Conservation (phyloP, 2,113 vertebrate genomes). For the Telmatochromis sp. region DNA sequence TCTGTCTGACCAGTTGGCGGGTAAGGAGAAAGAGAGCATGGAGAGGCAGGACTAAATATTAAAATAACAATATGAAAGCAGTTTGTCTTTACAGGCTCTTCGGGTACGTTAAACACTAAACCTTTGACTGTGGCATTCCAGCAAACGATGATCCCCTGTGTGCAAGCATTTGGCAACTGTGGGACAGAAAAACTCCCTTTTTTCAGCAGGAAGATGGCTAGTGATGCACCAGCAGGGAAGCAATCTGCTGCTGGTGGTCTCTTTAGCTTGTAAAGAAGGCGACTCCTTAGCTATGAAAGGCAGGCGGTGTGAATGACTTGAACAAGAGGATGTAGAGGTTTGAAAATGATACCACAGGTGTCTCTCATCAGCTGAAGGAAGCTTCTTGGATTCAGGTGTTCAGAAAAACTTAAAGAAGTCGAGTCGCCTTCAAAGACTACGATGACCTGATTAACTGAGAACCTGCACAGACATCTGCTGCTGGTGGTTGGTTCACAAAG, state of each 20-base stretch:
- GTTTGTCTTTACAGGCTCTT: not conserved
- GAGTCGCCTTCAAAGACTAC: not conserved
- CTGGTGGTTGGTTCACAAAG: rapidly evolving
- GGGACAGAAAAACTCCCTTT: not conserved
- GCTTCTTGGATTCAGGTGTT: not conserved
- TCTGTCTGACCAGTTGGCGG: not conserved
- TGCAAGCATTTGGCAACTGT: not conserved
- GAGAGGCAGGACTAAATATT: not conserved
- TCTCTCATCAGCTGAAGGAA: not conserved
- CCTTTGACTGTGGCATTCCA: not conserved
- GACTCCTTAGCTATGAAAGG: rapidly evolving
- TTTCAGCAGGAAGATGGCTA: not conserved
- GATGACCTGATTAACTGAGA: not conserved
- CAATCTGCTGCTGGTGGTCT: not conserved
- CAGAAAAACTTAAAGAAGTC: not conserved
- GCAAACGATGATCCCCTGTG: not conserved
- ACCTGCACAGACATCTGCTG: not conserved
- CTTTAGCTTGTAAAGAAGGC: not conserved
- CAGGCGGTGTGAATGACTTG: rapidly evolving
- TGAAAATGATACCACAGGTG: rapidly evolving
- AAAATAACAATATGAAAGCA: not conserved
- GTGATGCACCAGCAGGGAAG: not conserved
- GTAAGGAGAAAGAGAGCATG: not conserved
- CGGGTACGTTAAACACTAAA: not conserved
- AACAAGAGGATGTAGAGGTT: not conserved